Percentiles rank a stretch among this genome's conserved stretches.
Evolutionary conservation across 2,888 invertebrate genomes (phyloP).

Genomic region (Eupithecia abbreviata): DNA sequence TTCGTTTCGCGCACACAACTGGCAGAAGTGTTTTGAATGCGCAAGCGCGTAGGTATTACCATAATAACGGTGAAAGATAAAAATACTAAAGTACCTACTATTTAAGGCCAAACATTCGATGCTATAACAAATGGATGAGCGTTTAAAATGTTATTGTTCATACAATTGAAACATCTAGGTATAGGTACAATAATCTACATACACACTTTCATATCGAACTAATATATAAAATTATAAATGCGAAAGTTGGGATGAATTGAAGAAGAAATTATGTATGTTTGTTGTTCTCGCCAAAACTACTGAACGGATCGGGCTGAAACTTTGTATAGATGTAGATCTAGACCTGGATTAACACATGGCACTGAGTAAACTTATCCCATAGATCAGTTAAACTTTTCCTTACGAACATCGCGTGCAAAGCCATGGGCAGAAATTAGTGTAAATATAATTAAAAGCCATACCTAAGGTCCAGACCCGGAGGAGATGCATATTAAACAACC

Average conservation of each 20-base stretch:
- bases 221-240: background rate
- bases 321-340: background rate
- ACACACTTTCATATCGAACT: too few species aligned
- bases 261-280: background rate
- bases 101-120: slow-evolving; percentile 46
- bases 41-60: slow-evolving; percentile 55
- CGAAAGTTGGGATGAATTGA: background rate
- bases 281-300: background rate
- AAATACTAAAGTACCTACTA: slow-evolving; percentile 53
- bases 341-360: background rate
- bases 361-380: background rate
- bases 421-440: background rate
- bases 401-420: background rate
- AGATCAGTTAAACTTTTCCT: background rate
- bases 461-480: too few species aligned
- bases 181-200: too few species aligned
- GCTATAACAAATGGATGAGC: background rate
- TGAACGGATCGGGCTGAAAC: background rate
- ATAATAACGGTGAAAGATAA: slow-evolving; percentile 70
- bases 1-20: slow-evolving; percentile 32
- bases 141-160: background rate
- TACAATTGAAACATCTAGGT: background rate
- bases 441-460: too few species aligned
- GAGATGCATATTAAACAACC: too few species aligned
- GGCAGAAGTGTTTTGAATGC: slow-evolving; percentile 50